Evolutionary conservation across 2,797 vertebrate species (phyloP).

Genomic region (Melanogrammus aeglefinus): DNA sequence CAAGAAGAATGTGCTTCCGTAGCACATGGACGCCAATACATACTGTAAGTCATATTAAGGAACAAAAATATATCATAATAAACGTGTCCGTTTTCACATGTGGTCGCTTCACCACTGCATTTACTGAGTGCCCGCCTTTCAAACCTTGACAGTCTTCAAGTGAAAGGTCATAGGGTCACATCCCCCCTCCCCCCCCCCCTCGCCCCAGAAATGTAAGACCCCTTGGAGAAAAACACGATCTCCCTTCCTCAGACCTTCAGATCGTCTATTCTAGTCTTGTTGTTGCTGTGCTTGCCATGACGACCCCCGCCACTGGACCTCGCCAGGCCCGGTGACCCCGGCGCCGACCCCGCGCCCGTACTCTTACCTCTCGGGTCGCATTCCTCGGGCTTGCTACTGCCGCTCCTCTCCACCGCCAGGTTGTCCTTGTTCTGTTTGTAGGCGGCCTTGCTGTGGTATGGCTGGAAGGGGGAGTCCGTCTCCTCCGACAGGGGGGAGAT

Average conservation of each 20-base stretch:
- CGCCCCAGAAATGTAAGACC: constrained; percentile 56
- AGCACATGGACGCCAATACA: not conserved
- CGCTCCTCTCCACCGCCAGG: constrained; percentile 71
- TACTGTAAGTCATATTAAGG: not conserved
- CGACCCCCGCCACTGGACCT: constrained; percentile 45
- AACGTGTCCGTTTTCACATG: not conserved
- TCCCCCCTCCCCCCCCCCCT: not conserved
- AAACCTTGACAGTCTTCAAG: not conserved
- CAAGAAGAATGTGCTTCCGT: not conserved
- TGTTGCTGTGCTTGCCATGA: constrained; percentile 70
- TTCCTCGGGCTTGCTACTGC: constrained; percentile 70
- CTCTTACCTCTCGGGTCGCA: constrained; percentile 66
- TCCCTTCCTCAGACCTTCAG: constrained; percentile 71
- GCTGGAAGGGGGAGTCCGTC: constrained; percentile 63
- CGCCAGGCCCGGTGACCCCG: constrained; percentile 64
- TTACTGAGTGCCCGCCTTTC: not conserved
- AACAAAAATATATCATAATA: too few relatives aligned
- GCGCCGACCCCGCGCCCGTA: constrained; percentile 57
- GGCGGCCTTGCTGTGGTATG: constrained; percentile 66
- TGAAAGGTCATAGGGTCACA: not conserved
- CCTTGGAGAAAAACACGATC: constrained; percentile 56
- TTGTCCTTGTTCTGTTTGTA: constrained; percentile 81
- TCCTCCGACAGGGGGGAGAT: constrained; percentile 58
- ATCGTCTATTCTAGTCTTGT: constrained; percentile 78
- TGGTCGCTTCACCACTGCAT: not conserved